Percentiles rank a stretch among this genome's conserved stretches.
Evolutionary conservation across 2,888 invertebrate genomes (phyloP).

Genomic region (Chelonus formosanus): DNA sequence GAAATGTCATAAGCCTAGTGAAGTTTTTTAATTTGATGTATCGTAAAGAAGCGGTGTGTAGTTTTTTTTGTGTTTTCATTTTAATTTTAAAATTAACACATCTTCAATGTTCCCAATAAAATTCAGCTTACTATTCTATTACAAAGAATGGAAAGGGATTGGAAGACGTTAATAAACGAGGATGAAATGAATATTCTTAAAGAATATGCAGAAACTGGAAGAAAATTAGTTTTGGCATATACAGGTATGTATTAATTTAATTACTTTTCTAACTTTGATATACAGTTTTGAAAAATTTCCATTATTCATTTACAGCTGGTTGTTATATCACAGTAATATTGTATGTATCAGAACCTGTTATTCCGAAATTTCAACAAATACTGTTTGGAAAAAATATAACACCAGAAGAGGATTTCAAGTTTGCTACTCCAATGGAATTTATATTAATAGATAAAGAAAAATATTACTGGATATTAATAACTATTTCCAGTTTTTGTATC

Average conservation of each 20-base stretch:
- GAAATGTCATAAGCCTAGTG: too few species aligned
- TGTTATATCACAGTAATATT: too few species aligned
- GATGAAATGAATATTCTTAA: neutral
- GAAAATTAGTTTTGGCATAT: neutral
- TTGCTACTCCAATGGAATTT: neutral
- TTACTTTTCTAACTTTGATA: too few species aligned
- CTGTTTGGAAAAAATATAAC: neutral
- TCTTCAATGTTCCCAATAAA: neutral
- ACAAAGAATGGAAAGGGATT: neutral
- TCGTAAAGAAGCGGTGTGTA: too few species aligned
- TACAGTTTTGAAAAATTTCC: too few species aligned
- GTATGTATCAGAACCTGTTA: neutral
- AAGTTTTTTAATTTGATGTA: too few species aligned
- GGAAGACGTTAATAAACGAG: neutral
- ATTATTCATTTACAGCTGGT: too few species aligned
- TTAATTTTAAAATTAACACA: neutral
- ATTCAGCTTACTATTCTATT: neutral
- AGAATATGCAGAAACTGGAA: neutral
- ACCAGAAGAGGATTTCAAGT: neutral
- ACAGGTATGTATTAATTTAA: neutral
- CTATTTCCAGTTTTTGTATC: neutral
- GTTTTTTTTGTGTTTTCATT: too few species aligned
- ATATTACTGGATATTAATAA: slow-evolving; percentile 5
- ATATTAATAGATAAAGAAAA: slow-evolving; percentile 1
- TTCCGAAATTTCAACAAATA: neutral